phyloP scores from a whole-genome alignment of 2,113 vertebrate species.

The Larimichthys polyactis region DNA sequence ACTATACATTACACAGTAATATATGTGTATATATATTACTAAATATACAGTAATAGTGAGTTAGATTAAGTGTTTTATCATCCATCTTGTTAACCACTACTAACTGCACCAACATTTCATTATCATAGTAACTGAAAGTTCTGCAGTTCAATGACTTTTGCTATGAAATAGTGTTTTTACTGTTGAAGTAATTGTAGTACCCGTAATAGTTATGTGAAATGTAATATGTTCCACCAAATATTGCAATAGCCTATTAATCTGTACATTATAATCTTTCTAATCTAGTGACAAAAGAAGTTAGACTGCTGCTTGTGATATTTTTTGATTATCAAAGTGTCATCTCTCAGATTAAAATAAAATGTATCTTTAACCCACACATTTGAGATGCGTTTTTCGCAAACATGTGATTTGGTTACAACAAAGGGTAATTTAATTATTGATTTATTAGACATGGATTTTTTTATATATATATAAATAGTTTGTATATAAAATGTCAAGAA shows the following conservation, averaged over 20 bases:
- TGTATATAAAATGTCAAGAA: background rate
- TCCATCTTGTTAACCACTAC: conserved; percentile 18
- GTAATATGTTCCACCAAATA: conserved; percentile 45
- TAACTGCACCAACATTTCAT: conserved; percentile 16
- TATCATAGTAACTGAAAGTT: conserved; percentile 32
- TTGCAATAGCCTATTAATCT: conserved; percentile 42
- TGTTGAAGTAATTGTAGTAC: conserved; percentile 23
- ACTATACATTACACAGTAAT: background rate
- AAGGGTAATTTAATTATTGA: background rate
- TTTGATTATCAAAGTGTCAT: conserved; percentile 22
- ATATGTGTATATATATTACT: too few species aligned
- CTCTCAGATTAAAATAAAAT: conserved; percentile 49
- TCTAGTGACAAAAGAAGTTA: background rate
- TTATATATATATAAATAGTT: background rate
- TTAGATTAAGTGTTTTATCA: conserved; percentile 8
- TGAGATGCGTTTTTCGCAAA: fast-evolving
- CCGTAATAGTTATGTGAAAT: conserved; percentile 28
- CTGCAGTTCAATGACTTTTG: conserved; percentile 31
- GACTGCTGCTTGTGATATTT: conserved; percentile 42
- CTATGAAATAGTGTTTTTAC: conserved; percentile 13
- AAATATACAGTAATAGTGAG: conserved; percentile 25
- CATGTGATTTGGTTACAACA: background rate
- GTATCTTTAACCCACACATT: conserved; percentile 28
- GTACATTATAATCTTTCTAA: conserved; percentile 9
- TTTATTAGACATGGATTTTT: background rate